Percentiles rank a stretch among this genome's conserved stretches.
Evolutionary conservation across 2,113 vertebrate species (phyloP).

Genomic region (Tyto alba): DNA sequence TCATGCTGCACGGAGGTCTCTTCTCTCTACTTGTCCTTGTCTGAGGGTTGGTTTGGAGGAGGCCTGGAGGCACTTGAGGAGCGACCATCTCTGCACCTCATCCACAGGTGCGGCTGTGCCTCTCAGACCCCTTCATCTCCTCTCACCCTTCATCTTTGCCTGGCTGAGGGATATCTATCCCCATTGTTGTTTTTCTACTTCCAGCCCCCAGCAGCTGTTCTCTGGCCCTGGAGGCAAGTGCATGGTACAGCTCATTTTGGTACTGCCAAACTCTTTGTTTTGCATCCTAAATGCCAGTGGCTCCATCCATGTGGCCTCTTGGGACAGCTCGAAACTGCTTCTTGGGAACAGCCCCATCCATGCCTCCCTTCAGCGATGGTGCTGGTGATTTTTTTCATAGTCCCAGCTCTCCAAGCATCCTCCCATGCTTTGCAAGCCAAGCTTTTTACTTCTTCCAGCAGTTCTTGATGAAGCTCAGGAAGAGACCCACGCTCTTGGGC

Average conservation of each 20-base stretch:
- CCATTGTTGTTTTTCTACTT: neutral
- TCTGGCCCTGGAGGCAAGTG: neutral
- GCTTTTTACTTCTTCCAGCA: neutral
- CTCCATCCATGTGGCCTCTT: neutral
- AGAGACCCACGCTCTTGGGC: neutral
- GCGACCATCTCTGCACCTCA: neutral
- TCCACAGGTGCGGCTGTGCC: neutral
- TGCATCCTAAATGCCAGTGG: neutral
- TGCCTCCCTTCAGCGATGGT: neutral
- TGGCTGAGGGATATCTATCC: neutral
- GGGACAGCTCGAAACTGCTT: neutral
- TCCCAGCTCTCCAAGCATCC: accelerated
- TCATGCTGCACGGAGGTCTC: neutral
- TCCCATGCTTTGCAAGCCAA: neutral
- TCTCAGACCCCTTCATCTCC: neutral
- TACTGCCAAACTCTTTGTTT: neutral
- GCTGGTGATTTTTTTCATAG: neutral
- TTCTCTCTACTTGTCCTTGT: neutral
- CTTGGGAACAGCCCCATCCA: neutral
- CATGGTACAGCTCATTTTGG: neutral
- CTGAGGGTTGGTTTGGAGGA: neutral
- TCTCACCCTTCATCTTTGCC: neutral
- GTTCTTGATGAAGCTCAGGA: neutral
- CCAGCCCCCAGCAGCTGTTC: neutral
- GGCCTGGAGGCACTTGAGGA: neutral